Base-by-base conservation (phyloP, 2,888 invertebrate genomes). In the Nomada ruficornis region DNA sequence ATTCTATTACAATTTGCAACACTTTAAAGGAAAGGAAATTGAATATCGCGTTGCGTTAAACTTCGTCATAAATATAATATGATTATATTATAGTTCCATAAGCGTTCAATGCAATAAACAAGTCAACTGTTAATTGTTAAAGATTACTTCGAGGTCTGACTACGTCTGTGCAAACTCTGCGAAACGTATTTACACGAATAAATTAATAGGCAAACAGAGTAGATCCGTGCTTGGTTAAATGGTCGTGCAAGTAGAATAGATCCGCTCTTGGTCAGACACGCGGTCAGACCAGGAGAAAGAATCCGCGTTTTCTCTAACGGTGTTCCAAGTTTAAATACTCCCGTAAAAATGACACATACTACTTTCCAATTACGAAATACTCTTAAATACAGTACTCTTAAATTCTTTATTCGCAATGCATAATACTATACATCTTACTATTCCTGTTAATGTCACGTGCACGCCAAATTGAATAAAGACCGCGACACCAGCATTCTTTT, bases 111-210 rank as follows among this genome's bases (percentile, higher is more conserved):
- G n/a, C 1, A 59, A 29, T 23, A 70, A 10, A 29, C 15, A 47
- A 18, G 1, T 15, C 2, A 11, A 60, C 29, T 29, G 47, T 59
- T 70, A 60, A 70, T 60, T 70, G 59, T 20, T 50, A 50, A 70
- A 59, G 70, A 50, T 60, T 29, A 54, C 55, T 55, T 42, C 11
- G 55, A 54, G 42, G 20, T 70, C 20, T 29, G 23, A 29, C n/a
- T 26, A 15, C 54, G 15, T 47, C 47, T 73, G 57, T 20, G 29
- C 65, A 65, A 73, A 44, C 55, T 2, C 15, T 11, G 47, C 0
- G 70, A 59, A 60, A 47, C 47, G 70, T 70, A 70, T 60, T 70
- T 60, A 65, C 65, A 44, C 54, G 65, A 65, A 73, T 57, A 29
- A 64, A 72, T 55, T 50, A 50, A 36, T 42, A 42, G 64, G 13